Evolutionary conservation across 92 coral and sea anemone species (phyloP).

Genomic region (Palythoa grandis): DNA sequence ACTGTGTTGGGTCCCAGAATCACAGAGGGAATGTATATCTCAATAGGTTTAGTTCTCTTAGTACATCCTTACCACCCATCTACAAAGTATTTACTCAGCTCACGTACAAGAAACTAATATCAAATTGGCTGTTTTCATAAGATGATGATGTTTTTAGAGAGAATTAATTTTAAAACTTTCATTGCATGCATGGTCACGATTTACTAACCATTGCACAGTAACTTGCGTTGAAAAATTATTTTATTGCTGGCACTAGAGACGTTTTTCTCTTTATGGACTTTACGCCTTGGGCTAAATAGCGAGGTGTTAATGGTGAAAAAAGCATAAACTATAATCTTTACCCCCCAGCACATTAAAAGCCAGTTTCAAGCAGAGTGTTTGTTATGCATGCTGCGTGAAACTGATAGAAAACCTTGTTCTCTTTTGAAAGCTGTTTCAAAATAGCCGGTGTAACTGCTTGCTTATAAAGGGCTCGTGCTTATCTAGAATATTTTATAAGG

Average conservation of each 20-base stretch:
- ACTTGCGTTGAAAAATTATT: background rate
- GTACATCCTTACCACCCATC: background rate
- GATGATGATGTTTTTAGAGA: background rate
- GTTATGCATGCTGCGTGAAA: constrained; percentile 13
- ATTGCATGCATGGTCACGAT: background rate
- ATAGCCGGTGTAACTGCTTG: background rate
- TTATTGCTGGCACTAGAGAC: background rate
- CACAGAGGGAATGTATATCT: background rate
- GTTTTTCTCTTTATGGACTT: background rate
- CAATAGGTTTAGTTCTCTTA: background rate
- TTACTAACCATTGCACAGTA: background rate
- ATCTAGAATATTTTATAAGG: background rate
- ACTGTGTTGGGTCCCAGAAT: background rate
- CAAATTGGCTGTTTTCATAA: background rate
- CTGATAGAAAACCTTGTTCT: background rate
- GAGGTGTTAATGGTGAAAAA: constrained; percentile 43
- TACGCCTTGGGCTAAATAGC: constrained; percentile 17
- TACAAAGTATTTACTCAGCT: background rate
- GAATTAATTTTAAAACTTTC: background rate
- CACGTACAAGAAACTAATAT: background rate
- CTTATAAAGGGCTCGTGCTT: background rate
- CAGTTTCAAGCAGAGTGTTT: constrained; percentile 7
- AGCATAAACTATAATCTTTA: constrained; percentile 12
- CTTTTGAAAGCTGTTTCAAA: constrained; percentile 18
- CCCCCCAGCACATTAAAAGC: constrained; percentile 32